Evolutionary conservation across 1,140 invertebrate genomes (phyloP), one percentile per base, ranked within the genome.

Genomic region (Drosophila willistoni): DNA sequence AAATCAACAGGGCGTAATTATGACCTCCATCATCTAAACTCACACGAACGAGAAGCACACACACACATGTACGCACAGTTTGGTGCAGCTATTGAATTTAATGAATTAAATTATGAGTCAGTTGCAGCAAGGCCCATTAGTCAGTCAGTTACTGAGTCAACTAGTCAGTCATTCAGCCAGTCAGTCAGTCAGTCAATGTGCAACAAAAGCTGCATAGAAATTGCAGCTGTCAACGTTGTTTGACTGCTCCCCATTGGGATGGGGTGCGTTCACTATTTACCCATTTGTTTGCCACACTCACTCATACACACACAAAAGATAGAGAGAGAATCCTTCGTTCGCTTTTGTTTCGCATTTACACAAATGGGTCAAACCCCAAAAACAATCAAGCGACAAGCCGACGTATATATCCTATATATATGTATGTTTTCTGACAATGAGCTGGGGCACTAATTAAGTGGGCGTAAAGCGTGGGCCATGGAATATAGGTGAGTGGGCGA

Each of bases 301-400:
- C 29, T 29, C 29, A 29, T 29, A 29, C 25, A 34, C 13, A 33
- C 14, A 41, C n/a, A 34, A 36, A 36, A 36, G 54, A 36, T 19
- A 29, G 57, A 33, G 14, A 47, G 71, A 68, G 33, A 57, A 57
- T 61, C 12, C 65, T 42, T 33, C 62, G 42, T 64, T 68, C 39
- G 64, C 76, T 68, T 77, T 87, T 87, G 84, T 87, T 86, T 87
- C 83, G 84, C 80, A 83, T 87, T 89, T 57, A 56, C 83, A 72
- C 73, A 87, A 87, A 83, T 83, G 68, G 83, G 83, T 89, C 83
- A 87, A 89, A 83, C 83, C 84, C 84, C 83, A 89, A 87, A 86
- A 89, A 87, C 83, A 87, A 87, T 87, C 83, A 89, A 70, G 72
- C 66, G 69, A 71, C 36, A 42, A 25, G 47, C 68, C 51, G 42